These are phyloP conservation scores for Thymelicus acteon DNA, from an alignment of 2,888 invertebrate species.

Conservation along the genomic window DNA sequence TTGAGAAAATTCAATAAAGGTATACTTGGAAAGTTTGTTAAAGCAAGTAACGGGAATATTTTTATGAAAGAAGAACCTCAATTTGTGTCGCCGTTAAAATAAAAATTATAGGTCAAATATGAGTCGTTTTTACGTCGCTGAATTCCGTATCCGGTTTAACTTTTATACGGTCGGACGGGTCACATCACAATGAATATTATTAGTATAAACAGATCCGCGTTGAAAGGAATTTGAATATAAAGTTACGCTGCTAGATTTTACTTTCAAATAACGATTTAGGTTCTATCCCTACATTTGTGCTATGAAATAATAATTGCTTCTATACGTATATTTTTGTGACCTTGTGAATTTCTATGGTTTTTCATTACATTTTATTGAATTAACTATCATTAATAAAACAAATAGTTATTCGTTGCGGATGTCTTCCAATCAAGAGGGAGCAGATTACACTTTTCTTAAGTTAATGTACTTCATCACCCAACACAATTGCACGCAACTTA, in stretches of 20 bases:
- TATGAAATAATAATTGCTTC: too few species aligned
- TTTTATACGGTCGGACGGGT: neutral
- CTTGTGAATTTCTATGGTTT: too few species aligned
- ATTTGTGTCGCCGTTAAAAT: conserved; percentile 76
- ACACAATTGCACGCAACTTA: too few species aligned
- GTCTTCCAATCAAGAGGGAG: too few species aligned
- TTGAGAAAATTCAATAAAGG: conserved; percentile 84
- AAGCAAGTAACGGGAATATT: conserved; percentile 78
- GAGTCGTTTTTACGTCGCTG: neutral
- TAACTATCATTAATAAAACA: too few species aligned
- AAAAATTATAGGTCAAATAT: conserved; percentile 51
- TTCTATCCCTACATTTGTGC: neutral
- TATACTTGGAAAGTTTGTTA: conserved; percentile 80
- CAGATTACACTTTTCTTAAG: too few species aligned
- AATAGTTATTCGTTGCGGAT: too few species aligned
- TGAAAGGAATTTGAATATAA: conserved; percentile 5
- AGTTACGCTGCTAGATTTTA: neutral
- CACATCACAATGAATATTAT: neutral
- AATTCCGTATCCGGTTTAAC: neutral
- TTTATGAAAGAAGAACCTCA: conserved; percentile 75
- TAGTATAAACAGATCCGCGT: neutral
- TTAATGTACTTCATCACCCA: too few species aligned
- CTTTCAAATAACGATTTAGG: neutral
- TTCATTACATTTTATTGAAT: too few species aligned
- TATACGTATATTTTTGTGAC: too few species aligned